Conservation (phyloP, 1,140 invertebrate genomes). For the Panagrolaimus sp. region DNA sequence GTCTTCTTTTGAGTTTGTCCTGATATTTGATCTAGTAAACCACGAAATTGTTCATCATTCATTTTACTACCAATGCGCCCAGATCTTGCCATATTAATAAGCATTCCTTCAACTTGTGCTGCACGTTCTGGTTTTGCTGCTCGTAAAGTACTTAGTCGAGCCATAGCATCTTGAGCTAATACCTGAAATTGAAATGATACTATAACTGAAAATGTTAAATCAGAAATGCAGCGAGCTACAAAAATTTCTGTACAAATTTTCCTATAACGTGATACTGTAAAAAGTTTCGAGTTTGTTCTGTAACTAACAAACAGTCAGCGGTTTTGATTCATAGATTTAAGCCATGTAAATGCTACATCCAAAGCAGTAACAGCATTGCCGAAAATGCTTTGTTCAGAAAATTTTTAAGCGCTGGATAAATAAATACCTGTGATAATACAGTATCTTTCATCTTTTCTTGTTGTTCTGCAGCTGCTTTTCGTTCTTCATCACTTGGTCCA, state of each 20-base stretch:
- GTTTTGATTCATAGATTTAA: too few relatives aligned
- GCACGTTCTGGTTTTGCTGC: constrained; percentile 89
- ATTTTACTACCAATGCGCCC: constrained; percentile 60
- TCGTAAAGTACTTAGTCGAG: constrained; percentile 73
- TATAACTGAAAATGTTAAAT: too few relatives aligned
- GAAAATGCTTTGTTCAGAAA: too few relatives aligned
- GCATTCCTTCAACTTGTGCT: constrained; percentile 81
- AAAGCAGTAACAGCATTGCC: too few relatives aligned
- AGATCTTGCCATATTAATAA: constrained; percentile 80
- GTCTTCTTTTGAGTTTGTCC: constrained; percentile 23
- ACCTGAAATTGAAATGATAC: constrained; percentile 21
- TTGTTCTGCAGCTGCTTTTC: not conserved
- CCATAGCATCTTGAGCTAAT: constrained; percentile 28
- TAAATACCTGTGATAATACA: constrained; percentile 25
- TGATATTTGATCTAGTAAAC: constrained; percentile 28
- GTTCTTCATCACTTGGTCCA: not conserved
- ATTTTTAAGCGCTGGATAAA: not conserved
- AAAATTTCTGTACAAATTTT: too few relatives aligned
- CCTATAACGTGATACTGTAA: too few relatives aligned
- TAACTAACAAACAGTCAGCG: too few relatives aligned
- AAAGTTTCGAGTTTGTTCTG: too few relatives aligned
- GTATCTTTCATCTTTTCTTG: constrained; percentile 23
- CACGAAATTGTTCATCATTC: constrained; percentile 20
- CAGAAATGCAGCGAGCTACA: too few relatives aligned
- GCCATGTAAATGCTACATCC: too few relatives aligned